Evolutionary conservation across 1,140 invertebrate genomes (phyloP), one percentile per base, ranked within the genome.

Genomic region (Ips nitidus): DNA sequence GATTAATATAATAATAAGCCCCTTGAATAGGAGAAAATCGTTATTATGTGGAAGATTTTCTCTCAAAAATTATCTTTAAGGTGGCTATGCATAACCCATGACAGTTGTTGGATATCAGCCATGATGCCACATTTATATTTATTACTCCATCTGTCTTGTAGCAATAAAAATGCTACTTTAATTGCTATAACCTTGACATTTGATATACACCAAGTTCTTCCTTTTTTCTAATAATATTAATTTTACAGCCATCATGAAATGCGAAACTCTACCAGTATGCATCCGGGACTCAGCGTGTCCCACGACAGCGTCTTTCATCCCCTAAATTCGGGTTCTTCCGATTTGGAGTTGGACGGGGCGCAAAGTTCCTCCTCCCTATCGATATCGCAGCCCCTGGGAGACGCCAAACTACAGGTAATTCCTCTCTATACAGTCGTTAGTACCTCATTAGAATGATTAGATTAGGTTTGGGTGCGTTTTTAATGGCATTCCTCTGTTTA

Each of bases 301-400:
- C 89, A 91, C 79, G 90, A 91, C 82, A 91, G 89, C 64, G 89
- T 91, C 73, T 91, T 91, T 82, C 81, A 84, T 56, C 86, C 85
- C 6, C 83, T 83, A 37, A 75, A 78, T 68, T 81, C 80, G 4
- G 80, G 79, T 38, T 77, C 77, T 36, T 81, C 80, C 40, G 78
- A 79, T 63, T 69, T 79, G 42, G 80, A 81, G 52, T 69, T 82
- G 69, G 79, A 80, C 58, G 77, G 72, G 2, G 79, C 78, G 2
- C 78, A 79, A 61, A 80, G 79, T 73, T 78, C 80, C 2, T 80
- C 79, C 4, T 81, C 80, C 4, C 72, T 81, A 36, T 79, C 76
- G 22, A 76, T 80, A 57, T 77, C 73, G 38, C 80, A 81, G 45
- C 78, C 78, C 8, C 72, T 75, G 39, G 73, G 75, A 57, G 77